Percentiles rank a stretch among this genome's conserved stretches.
phyloP scores from a whole-genome alignment of 2,113 vertebrate species.

The Tragelaphus buxtoni region DNA sequence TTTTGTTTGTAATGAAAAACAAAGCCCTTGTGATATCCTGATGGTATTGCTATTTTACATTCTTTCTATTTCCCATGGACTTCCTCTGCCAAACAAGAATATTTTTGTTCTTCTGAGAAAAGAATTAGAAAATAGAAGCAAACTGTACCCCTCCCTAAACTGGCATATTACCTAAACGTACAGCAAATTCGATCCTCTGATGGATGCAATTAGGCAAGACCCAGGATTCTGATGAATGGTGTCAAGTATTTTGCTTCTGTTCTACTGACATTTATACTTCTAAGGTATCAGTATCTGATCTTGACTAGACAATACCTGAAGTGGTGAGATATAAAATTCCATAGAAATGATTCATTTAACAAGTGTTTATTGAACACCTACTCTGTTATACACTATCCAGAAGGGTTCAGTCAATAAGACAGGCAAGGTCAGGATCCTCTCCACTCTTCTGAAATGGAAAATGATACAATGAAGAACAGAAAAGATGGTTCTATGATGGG shows the following conservation, averaged over 20 bases:
- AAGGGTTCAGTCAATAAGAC: neutral
- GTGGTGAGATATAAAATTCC: neutral
- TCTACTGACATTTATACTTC: conserved; percentile 1
- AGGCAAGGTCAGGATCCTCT: neutral
- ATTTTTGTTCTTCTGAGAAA: conserved; percentile 7
- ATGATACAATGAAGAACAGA: neutral
- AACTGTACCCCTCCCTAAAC: neutral
- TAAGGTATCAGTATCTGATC: neutral
- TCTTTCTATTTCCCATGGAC: neutral
- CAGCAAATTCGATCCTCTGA: neutral
- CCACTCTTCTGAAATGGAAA: neutral
- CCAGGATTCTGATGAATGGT: neutral
- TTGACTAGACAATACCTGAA: neutral
- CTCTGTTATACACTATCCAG: neutral
- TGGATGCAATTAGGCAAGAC: neutral
- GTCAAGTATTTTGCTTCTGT: neutral
- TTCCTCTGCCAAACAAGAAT: neutral
- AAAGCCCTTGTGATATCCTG: neutral
- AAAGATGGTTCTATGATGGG: neutral
- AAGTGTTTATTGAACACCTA: neutral
- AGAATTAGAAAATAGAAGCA: conserved; percentile 10
- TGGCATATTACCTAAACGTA: neutral
- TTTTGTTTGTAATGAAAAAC: conserved; percentile 21
- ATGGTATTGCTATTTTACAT: neutral
- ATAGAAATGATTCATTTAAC: neutral